Conservation (phyloP, 2,113 vertebrate genomes). For the Pontoporia blainvillei region DNA sequence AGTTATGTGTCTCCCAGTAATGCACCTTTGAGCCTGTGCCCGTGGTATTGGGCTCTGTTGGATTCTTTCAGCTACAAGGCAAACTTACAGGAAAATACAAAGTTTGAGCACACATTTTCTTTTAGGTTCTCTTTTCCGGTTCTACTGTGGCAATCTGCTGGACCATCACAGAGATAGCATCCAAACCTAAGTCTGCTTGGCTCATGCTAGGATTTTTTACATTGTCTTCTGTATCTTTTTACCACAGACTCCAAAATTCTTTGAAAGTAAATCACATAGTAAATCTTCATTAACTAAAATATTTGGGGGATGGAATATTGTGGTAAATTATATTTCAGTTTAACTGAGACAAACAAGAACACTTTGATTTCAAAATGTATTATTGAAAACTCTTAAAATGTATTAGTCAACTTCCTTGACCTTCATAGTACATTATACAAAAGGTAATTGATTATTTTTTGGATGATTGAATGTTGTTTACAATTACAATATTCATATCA, state of each 20-base stretch:
- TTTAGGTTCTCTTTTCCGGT: neutral
- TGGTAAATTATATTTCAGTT: constrained; percentile 3
- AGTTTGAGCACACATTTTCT: neutral
- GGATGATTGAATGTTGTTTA: neutral
- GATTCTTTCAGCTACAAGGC: neutral
- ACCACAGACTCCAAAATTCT: neutral
- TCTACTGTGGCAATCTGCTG: neutral
- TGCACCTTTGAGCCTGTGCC: neutral
- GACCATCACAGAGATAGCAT: neutral
- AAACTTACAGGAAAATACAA: neutral
- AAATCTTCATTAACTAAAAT: neutral
- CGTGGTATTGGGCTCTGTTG: neutral
- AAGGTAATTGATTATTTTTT: constrained; percentile 10
- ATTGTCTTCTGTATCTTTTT: neutral
- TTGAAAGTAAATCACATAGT: neutral
- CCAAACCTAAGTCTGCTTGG: neutral
- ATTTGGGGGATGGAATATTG: neutral
- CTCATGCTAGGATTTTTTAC: neutral
- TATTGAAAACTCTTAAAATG: constrained; percentile 27
- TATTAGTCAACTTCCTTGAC: neutral
- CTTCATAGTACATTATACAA: neutral
- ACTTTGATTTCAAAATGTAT: constrained; percentile 24
- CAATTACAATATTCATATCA: neutral
- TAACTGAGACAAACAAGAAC: neutral
- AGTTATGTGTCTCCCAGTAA: neutral